Evolutionary conservation across 2,888 invertebrate species (phyloP), one percentile per base, ranked within the genome.

Genomic region (Lycocerus yunnanus): DNA sequence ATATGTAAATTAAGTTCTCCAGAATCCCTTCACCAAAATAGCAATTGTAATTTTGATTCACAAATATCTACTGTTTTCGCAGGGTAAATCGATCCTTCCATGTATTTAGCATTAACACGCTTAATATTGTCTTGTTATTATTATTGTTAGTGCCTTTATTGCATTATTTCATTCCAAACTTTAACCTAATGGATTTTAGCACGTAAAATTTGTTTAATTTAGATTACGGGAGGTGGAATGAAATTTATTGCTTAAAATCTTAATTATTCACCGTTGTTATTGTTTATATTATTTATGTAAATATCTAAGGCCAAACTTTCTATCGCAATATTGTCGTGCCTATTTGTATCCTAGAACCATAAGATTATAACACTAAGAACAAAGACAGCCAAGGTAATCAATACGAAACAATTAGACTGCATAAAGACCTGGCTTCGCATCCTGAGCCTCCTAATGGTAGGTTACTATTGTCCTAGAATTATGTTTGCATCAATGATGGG

Each of bases 351-450:
- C 69, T 72, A 43, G 60, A 58, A 15, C 63, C 69, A 67, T 65
- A 43, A 63, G 24, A 58, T 69, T 68, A 78, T 76, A 76, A 77
- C 69, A 72, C 67, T 58, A 67, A 67, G 76, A 70, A 78, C 75
- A 78, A 78, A 75, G 77, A 69, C 71, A 69, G 43, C 43, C 43
- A 68, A 24, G 63, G 61, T 68, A 77, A 78, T 76, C 78, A 74
- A 78, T 78, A 78, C 68, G 72, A 78, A 78, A 78, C 78, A 78
- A 78, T 78, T 78, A 78, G 78, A 76, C 72, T 74, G 71, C 74
- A 76, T 76, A 78, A 78, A 78, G 78, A 78, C 74, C 76, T 67
- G 74, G 76, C 66, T 77, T 78, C 78, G 67, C 76, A 78, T 78
- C 76, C 74, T 76, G 78, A 78, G 76, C 78, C 78, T 72, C 68